phyloP scores from a whole-genome alignment of 2,797 vertebrate genomes.

The Siniperca obscura region DNA sequence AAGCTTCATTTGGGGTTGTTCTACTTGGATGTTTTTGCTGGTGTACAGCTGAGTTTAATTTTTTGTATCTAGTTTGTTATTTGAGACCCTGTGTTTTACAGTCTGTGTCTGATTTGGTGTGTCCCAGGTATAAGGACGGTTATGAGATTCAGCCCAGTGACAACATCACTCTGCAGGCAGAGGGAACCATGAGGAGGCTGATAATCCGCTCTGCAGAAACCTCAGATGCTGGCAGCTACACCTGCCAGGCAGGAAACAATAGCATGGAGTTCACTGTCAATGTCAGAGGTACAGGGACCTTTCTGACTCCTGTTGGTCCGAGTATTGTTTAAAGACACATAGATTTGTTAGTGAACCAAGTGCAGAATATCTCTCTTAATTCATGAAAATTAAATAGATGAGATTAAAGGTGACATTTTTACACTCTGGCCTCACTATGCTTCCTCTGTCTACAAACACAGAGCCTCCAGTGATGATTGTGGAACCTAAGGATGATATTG shows the following conservation, averaged over 20 bases:
- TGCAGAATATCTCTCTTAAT: not conserved
- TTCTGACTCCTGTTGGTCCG: not conserved
- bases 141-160: slow-evolving; percentile 80
- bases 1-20: not conserved
- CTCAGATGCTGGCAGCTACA: slow-evolving; percentile 86
- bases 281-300: slow-evolving; percentile 79
- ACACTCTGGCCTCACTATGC: not conserved
- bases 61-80: not conserved
- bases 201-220: slow-evolving; percentile 83
- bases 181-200: slow-evolving; percentile 85
- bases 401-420: not conserved
- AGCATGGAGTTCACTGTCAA: slow-evolving; percentile 87
- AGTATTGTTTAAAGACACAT: not conserved
- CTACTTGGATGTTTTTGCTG: not conserved
- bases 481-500: slow-evolving; percentile 87
- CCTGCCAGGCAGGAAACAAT: slow-evolving; percentile 82
- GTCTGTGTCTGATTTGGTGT: slow-evolving; percentile 12
- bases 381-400: not conserved
- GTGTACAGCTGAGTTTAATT: not conserved
- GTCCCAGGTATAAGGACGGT: slow-evolving; percentile 85
- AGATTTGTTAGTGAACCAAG: not conserved
- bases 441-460: slow-evolving; percentile 59
- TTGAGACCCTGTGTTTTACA: not conserved
- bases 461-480: slow-evolving; percentile 90
- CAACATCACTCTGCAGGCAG: slow-evolving; percentile 83